Percentiles rank a stretch among this genome's conserved stretches.
These are phyloP conservation scores for Tribolium madens DNA, from an alignment of 1,140 invertebrate genomes.

Conservation along the genomic window DNA sequence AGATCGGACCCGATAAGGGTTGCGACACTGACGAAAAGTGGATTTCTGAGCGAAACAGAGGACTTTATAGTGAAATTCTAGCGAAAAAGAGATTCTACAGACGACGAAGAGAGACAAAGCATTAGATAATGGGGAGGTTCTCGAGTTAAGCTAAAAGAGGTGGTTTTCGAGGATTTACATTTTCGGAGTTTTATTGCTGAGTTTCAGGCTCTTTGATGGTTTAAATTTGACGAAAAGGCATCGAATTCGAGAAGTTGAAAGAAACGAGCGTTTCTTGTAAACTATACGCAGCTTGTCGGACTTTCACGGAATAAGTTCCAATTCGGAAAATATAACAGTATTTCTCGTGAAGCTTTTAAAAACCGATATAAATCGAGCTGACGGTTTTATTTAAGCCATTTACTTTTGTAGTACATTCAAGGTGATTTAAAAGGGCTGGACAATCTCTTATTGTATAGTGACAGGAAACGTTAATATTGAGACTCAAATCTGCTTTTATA, in stretches of 20 bases:
- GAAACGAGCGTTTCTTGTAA: not conserved
- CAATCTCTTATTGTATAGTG: no score
- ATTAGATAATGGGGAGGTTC: not conserved
- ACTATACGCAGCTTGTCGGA: not conserved
- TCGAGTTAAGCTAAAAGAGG: not conserved
- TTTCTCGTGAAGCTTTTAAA: not conserved
- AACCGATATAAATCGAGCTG: not conserved
- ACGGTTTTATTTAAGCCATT: no score
- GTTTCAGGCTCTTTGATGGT: not conserved
- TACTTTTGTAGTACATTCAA: no score
- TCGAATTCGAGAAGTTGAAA: not conserved
- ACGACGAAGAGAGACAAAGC: not conserved
- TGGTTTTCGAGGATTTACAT: not conserved
- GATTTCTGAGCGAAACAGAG: not conserved
- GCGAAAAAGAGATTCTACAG: not conserved
- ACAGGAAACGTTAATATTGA: no score
- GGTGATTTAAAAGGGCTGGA: no score
- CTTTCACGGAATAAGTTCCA: not conserved
- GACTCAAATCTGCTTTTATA: no score
- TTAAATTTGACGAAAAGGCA: not conserved
- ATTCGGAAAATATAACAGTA: not conserved
- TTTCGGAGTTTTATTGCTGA: not conserved
- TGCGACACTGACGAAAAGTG: not conserved
- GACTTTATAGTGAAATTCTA: not conserved
- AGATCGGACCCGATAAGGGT: slow-evolving; percentile 1